A percentile compares a stretch with the other conserved stretches of the same genome.
phyloP scores from a whole-genome alignment of 2,888 invertebrate genomes.

The Philereme transversata region DNA sequence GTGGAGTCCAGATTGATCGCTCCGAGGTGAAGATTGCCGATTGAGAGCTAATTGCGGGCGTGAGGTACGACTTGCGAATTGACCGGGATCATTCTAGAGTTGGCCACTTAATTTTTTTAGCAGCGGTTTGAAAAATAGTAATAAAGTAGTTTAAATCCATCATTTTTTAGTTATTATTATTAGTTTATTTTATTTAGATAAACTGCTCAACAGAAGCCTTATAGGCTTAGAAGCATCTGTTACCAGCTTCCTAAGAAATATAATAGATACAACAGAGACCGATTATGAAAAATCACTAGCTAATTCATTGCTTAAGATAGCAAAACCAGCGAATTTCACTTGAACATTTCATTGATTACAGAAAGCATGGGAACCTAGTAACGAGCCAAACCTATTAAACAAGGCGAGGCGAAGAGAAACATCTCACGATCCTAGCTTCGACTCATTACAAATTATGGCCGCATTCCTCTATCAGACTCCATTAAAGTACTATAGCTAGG shows the following conservation, averaged over 20 bases:
- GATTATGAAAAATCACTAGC: neutral
- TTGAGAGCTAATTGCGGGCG: slow-evolving; percentile 54
- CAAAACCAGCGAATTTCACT: slow-evolving; percentile 4
- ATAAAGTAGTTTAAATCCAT: too few relatives aligned
- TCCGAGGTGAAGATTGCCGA: slow-evolving; percentile 36
- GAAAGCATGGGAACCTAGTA: slow-evolving; percentile 76
- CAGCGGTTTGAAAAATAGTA: too few relatives aligned
- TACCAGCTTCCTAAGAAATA: neutral
- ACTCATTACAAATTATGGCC: slow-evolving; percentile 81
- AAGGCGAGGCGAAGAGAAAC: slow-evolving; percentile 75
- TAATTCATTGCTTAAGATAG: slow-evolving; percentile 2
- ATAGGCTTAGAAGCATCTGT: too few relatives aligned
- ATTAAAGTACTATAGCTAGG: slow-evolving; percentile 62
- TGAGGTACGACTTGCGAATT: neutral
- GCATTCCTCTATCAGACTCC: slow-evolving; percentile 74
- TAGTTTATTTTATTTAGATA: too few relatives aligned
- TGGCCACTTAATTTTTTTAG: neutral
- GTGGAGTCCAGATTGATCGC: slow-evolving; percentile 12
- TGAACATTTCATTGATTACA: slow-evolving; percentile 40
- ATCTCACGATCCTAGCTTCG: slow-evolving; percentile 72
- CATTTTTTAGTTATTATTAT: too few relatives aligned
- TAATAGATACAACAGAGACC: neutral
- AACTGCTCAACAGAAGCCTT: too few relatives aligned
- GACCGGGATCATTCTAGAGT: neutral
- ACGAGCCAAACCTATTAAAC: slow-evolving; percentile 75